phyloP scores from a whole-genome alignment of 2,113 vertebrate species.

The Proteles cristata region DNA sequence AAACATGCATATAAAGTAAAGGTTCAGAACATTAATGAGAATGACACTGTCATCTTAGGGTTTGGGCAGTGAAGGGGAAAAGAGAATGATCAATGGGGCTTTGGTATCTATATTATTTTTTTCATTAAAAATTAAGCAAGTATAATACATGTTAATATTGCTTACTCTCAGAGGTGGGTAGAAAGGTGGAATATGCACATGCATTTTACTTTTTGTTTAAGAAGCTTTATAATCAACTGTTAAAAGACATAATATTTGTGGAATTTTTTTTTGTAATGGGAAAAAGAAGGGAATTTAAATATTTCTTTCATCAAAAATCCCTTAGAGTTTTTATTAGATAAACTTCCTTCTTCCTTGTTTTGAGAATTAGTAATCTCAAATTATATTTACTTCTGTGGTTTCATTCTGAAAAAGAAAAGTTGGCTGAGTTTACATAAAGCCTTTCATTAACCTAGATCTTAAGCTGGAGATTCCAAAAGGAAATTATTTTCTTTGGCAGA shows the following conservation, averaged over 20 bases:
- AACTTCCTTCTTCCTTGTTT: slow-evolving; percentile 76
- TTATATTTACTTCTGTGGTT: slow-evolving; percentile 69
- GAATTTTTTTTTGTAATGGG: neutral
- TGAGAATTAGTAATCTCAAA: slow-evolving; percentile 57
- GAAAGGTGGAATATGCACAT: neutral
- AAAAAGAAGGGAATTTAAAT: slow-evolving; percentile 54
- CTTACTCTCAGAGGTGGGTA: neutral
- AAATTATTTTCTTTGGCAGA: slow-evolving; percentile 61
- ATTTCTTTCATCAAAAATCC: slow-evolving; percentile 55
- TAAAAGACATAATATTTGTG: neutral
- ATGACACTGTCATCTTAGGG: neutral
- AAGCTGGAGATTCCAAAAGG: neutral
- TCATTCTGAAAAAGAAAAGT: slow-evolving; percentile 68
- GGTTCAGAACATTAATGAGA: neutral
- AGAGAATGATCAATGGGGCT: neutral
- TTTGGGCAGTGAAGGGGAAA: neutral
- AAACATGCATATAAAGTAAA: neutral
- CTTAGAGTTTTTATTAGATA: slow-evolving; percentile 35
- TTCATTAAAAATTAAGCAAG: neutral
- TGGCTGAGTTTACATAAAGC: slow-evolving; percentile 23
- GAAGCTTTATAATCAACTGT: neutral
- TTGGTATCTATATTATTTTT: neutral
- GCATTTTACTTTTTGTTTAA: neutral
- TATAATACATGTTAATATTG: neutral
- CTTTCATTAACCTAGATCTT: neutral